Percentiles rank a stretch among this genome's conserved stretches.
phyloP scores from a whole-genome alignment of 64 coral and sea anemone genomes.

The Montipora cactus region DNA sequence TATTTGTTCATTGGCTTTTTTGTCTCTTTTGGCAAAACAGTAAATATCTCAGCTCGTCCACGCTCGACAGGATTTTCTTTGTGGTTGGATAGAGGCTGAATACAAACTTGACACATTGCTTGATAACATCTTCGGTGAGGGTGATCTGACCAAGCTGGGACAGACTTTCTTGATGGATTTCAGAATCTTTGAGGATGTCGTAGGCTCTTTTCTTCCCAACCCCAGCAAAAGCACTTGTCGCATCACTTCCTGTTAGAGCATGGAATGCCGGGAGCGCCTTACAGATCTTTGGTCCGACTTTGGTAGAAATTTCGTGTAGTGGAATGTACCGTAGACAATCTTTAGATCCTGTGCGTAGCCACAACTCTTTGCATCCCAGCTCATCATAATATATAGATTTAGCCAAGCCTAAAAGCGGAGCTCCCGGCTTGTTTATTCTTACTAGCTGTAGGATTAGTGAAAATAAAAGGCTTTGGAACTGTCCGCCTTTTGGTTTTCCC shows the following conservation, averaged over 20 bases:
- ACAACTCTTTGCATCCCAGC: background rate
- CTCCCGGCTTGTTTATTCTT: too few relatives aligned
- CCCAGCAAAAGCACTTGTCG: background rate
- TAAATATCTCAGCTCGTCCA: slow-evolving; percentile 28
- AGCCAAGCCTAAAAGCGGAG: too few relatives aligned
- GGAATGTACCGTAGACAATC: background rate
- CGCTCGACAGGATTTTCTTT: background rate
- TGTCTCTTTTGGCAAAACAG: slow-evolving; percentile 70
- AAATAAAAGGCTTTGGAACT: too few relatives aligned
- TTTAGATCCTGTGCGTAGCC: background rate
- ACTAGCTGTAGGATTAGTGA: too few relatives aligned
- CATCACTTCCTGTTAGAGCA: slow-evolving; percentile 47
- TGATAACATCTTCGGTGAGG: background rate
- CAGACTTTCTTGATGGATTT: background rate
- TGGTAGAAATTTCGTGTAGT: background rate
- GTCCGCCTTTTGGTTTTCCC: too few relatives aligned
- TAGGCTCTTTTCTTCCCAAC: slow-evolving; percentile 16
- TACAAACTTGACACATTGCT: background rate
- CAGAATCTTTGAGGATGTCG: background rate
- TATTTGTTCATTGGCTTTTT: background rate
- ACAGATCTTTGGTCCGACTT: background rate
- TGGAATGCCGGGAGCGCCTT: slow-evolving; percentile 40
- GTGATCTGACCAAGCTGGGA: background rate
- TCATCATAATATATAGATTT: too few relatives aligned
- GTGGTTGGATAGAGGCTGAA: slow-evolving; percentile 1